Evolutionary conservation across 2,888 invertebrate species (phyloP), one percentile per base, ranked within the genome.

Genomic region (Pterostichus niger): DNA sequence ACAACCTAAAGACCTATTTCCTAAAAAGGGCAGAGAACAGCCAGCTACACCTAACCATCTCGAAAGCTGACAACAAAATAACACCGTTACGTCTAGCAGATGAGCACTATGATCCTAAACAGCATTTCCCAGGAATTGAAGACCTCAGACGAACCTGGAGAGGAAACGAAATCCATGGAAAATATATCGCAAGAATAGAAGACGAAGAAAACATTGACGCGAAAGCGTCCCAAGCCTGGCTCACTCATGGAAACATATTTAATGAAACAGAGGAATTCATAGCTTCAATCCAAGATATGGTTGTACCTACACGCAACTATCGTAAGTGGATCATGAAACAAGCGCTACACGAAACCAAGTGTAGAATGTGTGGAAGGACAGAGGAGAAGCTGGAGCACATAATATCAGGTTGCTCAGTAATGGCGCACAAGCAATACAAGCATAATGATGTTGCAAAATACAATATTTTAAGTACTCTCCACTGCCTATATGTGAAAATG

Each of bases 211-310:
- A 84, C 31, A 71, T 85, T 0, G 82, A 84, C 54, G 75, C 33
- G 35, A 46, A 24, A 15, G 81, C 80, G 1, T 83, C 83, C 9
- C 59, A 80, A 17, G 54, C 64, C 35, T 85, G 84, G 84, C 73
- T 85, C 24, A 46, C 9, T 4, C 15, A 61, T 11, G 83, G 85
- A 59, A 79, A 82, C 76, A 73, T 85, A 31, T 85, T 84, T 73
- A 82, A 77, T 10, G 84, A 85, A 61, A 85, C 85, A 6, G 84
- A 86, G 61, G 84, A 84, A 6, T 84, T 84, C 6, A 52, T 84
- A 4, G 56, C 83, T 9, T 83, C 85, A 0, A 84, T 84, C 17
- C 84, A 85, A 71, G 85, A 85, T 46, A 82, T 79, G 52, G 84
- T 83, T 6, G 64, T 85, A 11, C 52, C 64, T 4, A 85, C 85